Percentiles rank a stretch among this genome's conserved stretches.
Evolutionary conservation across 2,113 vertebrate species (phyloP).

Genomic region (Laterallus jamaicensis): DNA sequence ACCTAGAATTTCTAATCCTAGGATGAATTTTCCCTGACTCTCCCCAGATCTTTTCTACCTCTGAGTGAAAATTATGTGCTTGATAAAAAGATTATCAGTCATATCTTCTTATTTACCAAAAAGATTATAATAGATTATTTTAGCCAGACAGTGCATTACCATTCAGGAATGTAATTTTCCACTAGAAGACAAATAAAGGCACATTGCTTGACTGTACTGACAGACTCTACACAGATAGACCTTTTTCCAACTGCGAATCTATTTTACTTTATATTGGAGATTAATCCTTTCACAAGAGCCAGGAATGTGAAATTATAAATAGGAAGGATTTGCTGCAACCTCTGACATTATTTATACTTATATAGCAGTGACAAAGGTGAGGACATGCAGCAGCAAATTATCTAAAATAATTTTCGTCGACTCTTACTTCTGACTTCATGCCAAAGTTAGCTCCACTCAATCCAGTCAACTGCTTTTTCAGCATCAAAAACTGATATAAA

Average conservation of each 20-base stretch:
- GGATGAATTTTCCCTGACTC: not conserved
- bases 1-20: not conserved
- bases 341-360: not conserved
- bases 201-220: not conserved
- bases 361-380: not conserved
- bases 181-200: not conserved
- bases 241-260: not conserved
- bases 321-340: not conserved
- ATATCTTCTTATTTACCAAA: constrained; percentile 5
- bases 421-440: not conserved
- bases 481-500: not conserved
- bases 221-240: not conserved
- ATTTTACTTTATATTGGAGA: not conserved
- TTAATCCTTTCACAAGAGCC: not conserved
- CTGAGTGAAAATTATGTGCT: not conserved
- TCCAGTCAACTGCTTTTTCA: not conserved
- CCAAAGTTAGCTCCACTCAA: not conserved
- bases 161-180: not conserved
- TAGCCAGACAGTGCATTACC: not conserved
- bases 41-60: not conserved
- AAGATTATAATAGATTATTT: not conserved
- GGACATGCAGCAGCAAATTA: not conserved
- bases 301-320: not conserved
- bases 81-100: not conserved
- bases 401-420: not conserved